These are phyloP conservation scores for Bolborhynchus lineola DNA, from an alignment of 2,113 vertebrate genomes.

Conservation along the genomic window DNA sequence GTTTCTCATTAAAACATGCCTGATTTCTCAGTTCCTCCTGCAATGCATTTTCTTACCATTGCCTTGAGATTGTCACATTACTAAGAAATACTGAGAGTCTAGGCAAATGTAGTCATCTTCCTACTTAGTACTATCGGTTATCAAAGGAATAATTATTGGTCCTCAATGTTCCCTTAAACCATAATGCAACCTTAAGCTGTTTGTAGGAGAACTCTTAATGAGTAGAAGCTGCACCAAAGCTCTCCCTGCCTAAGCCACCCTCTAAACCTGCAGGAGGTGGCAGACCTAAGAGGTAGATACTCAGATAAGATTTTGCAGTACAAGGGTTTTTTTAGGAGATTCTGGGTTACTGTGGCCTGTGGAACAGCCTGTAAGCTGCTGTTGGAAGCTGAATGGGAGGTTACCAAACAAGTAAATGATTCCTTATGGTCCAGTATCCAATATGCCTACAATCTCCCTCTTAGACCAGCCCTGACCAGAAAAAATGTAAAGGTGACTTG, in stretches of 20 bases:
- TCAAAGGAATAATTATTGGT: not conserved
- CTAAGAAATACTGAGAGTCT: not conserved
- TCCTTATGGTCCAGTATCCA: not conserved
- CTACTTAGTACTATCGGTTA: not conserved
- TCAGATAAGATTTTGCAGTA: not conserved
- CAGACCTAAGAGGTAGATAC: not conserved
- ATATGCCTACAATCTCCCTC: not conserved
- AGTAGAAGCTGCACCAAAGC: not conserved
- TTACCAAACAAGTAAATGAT: not conserved
- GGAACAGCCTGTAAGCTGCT: not conserved
- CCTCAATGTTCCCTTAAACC: not conserved
- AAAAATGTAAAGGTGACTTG: not conserved
- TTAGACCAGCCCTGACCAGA: not conserved
- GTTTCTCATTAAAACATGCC: not conserved
- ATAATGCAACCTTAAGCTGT: not conserved
- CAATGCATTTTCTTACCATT: not conserved
- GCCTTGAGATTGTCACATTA: not conserved
- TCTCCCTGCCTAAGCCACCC: not conserved
- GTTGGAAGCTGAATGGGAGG: not conserved
- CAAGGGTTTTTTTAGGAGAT: not conserved
- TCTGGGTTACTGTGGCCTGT: not conserved
- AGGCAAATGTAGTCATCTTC: not conserved
- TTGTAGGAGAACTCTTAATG: not conserved
- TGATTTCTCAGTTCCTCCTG: not conserved
- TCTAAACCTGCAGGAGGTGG: not conserved